These are phyloP conservation scores for Struthidea cinerea DNA, from an alignment of 2,113 vertebrate genomes.

Conservation along the genomic window DNA sequence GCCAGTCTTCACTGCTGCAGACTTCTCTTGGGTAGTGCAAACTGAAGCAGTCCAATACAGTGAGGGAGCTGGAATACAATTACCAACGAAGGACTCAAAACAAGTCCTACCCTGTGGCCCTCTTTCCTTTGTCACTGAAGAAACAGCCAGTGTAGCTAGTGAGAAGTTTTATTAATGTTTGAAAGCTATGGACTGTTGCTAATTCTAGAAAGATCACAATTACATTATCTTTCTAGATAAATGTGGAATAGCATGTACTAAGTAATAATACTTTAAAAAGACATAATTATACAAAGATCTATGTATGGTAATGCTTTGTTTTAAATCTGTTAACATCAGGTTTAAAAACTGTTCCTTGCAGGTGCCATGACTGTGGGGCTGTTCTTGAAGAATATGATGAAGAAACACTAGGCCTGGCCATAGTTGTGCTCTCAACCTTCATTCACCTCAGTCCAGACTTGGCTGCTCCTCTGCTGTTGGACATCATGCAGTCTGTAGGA, in stretches of 20 bases:
- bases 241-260: not conserved
- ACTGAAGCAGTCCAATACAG: not conserved
- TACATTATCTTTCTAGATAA: not conserved
- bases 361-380: constrained; percentile 95
- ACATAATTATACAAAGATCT: not conserved
- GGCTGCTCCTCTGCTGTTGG: constrained; percentile 91
- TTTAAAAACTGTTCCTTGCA: constrained; percentile 56
- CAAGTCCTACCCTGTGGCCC: not conserved
- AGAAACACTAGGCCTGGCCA: constrained; percentile 91
- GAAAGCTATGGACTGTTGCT: not conserved
- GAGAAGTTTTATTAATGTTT: not conserved
- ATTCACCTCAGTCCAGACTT: constrained; percentile 95
- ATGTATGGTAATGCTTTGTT: not conserved
- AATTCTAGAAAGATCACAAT: not conserved
- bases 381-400: constrained; percentile 97
- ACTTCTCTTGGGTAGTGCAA: not conserved
- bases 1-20: not conserved
- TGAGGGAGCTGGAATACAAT: not conserved
- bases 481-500: constrained; percentile 99
- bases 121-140: not conserved
- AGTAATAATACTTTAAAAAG: not conserved
- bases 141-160: not conserved
- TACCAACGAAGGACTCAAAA: not conserved
- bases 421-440: constrained; percentile 95
- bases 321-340: not conserved